These are phyloP conservation scores for Carassius gibelio DNA, from an alignment of 2,113 vertebrate species.

Conservation along the genomic window DNA sequence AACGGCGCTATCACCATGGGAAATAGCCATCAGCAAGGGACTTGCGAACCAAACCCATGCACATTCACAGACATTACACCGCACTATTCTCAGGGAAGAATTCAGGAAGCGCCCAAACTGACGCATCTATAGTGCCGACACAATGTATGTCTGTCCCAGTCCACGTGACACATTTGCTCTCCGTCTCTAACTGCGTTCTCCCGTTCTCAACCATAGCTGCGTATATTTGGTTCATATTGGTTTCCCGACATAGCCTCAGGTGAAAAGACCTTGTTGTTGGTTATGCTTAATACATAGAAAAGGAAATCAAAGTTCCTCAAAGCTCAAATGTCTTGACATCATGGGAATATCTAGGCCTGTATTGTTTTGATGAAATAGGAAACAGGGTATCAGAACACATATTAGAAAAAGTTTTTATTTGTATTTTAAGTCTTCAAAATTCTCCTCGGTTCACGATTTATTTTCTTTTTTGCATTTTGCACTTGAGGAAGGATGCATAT, in stretches of 20 bases:
- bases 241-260: conserved; percentile 78
- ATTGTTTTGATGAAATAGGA: conserved; percentile 80
- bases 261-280: conserved; percentile 72
- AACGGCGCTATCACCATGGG: conserved; percentile 88
- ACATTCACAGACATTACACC: conserved; percentile 97
- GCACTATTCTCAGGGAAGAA: conserved; percentile 99
- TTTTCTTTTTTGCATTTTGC: conserved; percentile 78
- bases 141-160: conserved; percentile 70
- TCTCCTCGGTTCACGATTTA: conserved; percentile 82
- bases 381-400: conserved; percentile 98
- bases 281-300: conserved; percentile 79
- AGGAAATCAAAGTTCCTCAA: conserved; percentile 79
- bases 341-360: conserved; percentile 73
- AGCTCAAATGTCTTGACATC: conserved; percentile 48
- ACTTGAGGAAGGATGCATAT: conserved; percentile 82
- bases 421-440: conserved; percentile 66
- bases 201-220: conserved; percentile 46
- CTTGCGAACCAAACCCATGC: conserved; percentile 86
- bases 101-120: conserved; percentile 99
- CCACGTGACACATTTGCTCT: conserved; percentile 68
- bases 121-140: conserved; percentile 92
- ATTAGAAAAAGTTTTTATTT: conserved; percentile 78
- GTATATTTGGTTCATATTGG: conserved; percentile 79
- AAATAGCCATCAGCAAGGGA: conserved; percentile 91
- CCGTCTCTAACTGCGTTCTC: conserved; percentile 48